Evolutionary conservation across 2,113 vertebrate species (phyloP).

Genomic region (Barnardius zonarius): DNA sequence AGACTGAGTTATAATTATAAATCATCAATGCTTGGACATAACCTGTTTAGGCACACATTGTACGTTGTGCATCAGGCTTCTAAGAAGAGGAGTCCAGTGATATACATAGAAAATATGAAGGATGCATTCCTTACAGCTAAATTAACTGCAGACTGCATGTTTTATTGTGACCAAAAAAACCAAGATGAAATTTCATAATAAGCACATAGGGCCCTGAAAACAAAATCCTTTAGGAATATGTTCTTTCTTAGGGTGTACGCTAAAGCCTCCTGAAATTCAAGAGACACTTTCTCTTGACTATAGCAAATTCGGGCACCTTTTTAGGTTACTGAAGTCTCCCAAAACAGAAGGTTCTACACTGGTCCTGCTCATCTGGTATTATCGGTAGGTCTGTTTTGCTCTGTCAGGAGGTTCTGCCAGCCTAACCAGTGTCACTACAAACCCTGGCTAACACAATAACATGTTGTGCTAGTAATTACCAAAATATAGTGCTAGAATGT

Average conservation of each 20-base stretch:
- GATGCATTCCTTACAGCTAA: not conserved
- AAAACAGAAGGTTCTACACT: not conserved
- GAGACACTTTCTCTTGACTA: not conserved
- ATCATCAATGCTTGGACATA: not conserved
- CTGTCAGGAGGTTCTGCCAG: not conserved
- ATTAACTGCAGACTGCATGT: not conserved
- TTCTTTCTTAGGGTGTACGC: not conserved
- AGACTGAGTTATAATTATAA: constrained; percentile 37
- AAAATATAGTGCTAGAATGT: not conserved
- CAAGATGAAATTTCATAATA: not conserved
- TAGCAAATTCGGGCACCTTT: not conserved
- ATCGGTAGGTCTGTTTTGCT: not conserved
- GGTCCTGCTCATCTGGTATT: not conserved
- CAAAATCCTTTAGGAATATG: not conserved
- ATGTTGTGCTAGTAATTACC: not conserved
- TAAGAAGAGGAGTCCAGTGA: not conserved
- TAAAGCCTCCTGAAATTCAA: not conserved
- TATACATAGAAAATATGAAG: not conserved
- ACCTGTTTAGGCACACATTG: constrained; percentile 22
- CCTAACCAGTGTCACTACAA: not conserved
- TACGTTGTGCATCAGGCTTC: constrained; percentile 11
- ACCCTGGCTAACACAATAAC: not conserved
- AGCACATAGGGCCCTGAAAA: not conserved
- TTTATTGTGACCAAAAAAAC: not conserved
- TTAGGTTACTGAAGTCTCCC: not conserved